These are phyloP conservation scores for Saccopteryx bilineata DNA, from an alignment of 2,113 vertebrate species.

Conservation along the genomic window DNA sequence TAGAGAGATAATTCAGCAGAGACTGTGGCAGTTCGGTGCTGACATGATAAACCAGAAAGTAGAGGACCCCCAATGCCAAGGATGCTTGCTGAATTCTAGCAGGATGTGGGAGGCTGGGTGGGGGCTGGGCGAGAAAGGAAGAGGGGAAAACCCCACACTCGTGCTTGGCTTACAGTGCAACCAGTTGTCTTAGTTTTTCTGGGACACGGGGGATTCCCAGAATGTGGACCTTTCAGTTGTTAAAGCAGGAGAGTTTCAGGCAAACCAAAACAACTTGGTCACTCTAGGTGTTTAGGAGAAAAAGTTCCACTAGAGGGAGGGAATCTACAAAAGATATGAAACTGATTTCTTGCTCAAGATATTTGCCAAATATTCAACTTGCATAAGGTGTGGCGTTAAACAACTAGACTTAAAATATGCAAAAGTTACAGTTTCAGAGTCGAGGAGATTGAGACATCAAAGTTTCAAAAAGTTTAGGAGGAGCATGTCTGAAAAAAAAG, in stretches of 20 bases:
- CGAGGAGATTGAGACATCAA: not conserved
- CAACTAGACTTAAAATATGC: not conserved
- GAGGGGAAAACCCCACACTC: not conserved
- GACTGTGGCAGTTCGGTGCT: not conserved
- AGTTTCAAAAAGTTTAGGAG: not conserved
- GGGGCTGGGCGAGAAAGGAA: not conserved
- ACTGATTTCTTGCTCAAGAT: not conserved
- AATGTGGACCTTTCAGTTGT: not conserved
- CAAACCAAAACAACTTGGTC: not conserved
- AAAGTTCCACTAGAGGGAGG: not conserved
- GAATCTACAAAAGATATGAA: not conserved
- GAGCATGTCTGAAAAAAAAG: not conserved
- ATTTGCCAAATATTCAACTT: conserved; percentile 2
- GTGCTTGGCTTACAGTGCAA: not conserved
- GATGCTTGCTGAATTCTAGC: not conserved
- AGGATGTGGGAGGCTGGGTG: not conserved
- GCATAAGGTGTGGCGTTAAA: not conserved
- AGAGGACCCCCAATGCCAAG: not conserved
- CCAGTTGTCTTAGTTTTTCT: not conserved
- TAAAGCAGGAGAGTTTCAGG: not conserved
- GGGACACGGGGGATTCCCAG: not conserved
- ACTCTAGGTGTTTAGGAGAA: not conserved
- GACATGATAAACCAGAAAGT: not conserved
- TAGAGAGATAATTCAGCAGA: not conserved
- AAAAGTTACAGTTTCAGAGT: not conserved